Evolutionary conservation across 2,888 invertebrate species (phyloP).

Genomic region (Blastobasis adustella): DNA sequence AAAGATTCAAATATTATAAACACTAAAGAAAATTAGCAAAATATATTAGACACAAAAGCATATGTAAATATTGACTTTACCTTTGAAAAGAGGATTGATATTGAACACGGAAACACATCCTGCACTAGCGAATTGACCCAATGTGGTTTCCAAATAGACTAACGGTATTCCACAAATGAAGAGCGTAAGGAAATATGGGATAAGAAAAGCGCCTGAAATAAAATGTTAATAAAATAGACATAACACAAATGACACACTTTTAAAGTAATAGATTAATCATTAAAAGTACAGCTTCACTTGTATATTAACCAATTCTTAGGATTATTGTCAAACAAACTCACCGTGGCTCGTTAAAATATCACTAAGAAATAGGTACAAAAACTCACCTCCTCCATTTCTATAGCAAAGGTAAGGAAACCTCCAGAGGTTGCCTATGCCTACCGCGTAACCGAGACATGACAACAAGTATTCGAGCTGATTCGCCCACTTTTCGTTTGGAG

Average conservation of each 20-base stretch:
- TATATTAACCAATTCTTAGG: not conserved
- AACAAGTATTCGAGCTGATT: conserved; percentile 85
- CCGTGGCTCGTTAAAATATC: too few relatives aligned
- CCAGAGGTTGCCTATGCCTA: conserved; percentile 91
- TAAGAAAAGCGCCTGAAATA: conserved; percentile 86
- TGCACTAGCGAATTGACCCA: conserved; percentile 89
- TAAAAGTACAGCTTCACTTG: conserved; percentile 1
- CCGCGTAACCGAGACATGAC: conserved; percentile 88
- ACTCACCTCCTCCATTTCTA: conserved; percentile 87
- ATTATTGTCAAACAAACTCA: too few relatives aligned
- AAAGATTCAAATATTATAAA: not conserved
- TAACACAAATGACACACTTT: too few relatives aligned
- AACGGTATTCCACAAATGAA: conserved; percentile 89
- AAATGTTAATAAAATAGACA: too few relatives aligned
- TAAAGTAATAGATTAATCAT: not conserved
- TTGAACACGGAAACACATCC: conserved; percentile 89
- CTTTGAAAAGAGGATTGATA: conserved; percentile 89
- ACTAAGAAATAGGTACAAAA: not conserved
- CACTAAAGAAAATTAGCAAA: not conserved
- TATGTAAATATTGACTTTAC: conserved; percentile 50
- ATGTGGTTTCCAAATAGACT: conserved; percentile 89
- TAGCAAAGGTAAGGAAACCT: conserved; percentile 91
- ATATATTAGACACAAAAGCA: not conserved
- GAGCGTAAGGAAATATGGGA: conserved; percentile 89
- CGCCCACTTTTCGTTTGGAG: conserved; percentile 79